phyloP scores from a whole-genome alignment of 2,113 vertebrate genomes.

The Chitala chitala region DNA sequence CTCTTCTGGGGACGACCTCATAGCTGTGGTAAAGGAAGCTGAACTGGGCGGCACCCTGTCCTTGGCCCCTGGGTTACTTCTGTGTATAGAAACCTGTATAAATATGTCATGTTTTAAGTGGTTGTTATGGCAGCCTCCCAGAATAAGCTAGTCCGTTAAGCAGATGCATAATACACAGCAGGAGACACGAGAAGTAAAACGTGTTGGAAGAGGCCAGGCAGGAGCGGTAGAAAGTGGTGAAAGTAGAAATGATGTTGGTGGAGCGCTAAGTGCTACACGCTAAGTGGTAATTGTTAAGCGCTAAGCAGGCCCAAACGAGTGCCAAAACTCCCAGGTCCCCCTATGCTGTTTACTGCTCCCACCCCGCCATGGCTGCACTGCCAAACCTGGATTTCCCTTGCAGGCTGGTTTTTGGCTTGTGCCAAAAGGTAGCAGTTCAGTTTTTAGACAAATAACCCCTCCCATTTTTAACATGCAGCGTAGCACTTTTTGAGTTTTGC shows the following conservation, averaged over 20 bases:
- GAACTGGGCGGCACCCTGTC: background rate
- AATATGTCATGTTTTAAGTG: background rate
- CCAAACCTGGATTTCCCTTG: background rate
- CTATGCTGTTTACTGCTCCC: background rate
- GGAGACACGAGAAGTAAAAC: background rate
- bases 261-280: background rate
- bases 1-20: background rate
- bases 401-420: no score
- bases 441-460: no score
- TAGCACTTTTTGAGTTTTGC: no score
- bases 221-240: background rate
- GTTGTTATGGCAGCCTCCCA: background rate
- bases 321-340: no score
- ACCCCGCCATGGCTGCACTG: no score
- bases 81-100: background rate
- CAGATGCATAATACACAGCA: background rate
- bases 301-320: no score
- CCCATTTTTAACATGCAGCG: no score
- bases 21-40: background rate
- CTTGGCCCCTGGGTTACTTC: background rate
- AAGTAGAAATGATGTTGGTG: conserved; percentile 4
- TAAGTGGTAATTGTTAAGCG: no score
- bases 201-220: background rate
- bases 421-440: background rate
- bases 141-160: no score